Evolutionary conservation across 1,140 invertebrate genomes (phyloP), one percentile per base, ranked within the genome.

Genomic region (Nautilus pompilius): DNA sequence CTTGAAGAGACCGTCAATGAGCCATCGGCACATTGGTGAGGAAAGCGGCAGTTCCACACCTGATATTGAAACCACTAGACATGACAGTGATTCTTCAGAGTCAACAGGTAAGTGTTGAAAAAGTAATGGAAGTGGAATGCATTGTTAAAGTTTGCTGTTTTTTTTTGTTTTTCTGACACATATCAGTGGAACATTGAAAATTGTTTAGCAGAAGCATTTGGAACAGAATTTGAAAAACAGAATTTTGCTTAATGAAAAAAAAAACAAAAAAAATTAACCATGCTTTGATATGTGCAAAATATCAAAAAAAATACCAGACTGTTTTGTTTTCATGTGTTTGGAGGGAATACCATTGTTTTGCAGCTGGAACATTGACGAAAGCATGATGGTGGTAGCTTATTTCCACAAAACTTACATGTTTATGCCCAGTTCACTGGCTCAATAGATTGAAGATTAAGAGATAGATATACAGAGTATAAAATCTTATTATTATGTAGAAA

Each of bases 21-120:
- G 58, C 15, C 46, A 73, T 26, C 33, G 58, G 5, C 51, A 58
- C 0, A 45, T 66, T 0, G 63, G 69, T 22, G 73, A 73, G 15
- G 78, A 76, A 45, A 81, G 79, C 58, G 77, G 76, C n/a, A 79
- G 77, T 58, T 80, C 77, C 5, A 68, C 70, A 32, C 71, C 73
- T 29, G 74, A 77, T 55, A 49, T 68, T 15, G 68, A 73, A 41
- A 26, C 34, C 20, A 53, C 26, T 5, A 62, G 63, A 56, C 67
- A 68, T 22, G 73, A 77, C 48, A 75, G 69, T 46, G 76, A 78
- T 45, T 77, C 70, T 13, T 77, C 71, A n/a, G 73, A 74, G 36
- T 69, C 70, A 26, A 64, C 34, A 26, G 26, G 58, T 60, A 66
- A 66, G 64, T 56, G 59, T 68, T 33, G 20, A 53, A 22, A 4